Evolutionary conservation across 2,888 invertebrate species (phyloP).

Genomic region (Lagria hirta): DNA sequence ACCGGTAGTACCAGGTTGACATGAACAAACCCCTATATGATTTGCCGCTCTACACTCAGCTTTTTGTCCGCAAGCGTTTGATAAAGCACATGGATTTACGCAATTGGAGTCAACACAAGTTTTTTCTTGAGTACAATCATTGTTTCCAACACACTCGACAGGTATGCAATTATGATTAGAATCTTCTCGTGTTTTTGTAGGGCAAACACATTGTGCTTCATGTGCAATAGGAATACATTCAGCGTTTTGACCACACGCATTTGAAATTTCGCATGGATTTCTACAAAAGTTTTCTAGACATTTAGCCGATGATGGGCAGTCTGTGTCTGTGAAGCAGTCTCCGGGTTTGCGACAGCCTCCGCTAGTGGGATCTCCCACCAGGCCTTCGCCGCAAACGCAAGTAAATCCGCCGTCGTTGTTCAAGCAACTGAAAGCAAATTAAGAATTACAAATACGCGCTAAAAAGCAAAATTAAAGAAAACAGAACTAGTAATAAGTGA

Average conservation of each 20-base stretch:
- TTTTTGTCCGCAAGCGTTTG: conserved; percentile 81
- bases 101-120: conserved; percentile 81
- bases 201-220: conserved; percentile 72
- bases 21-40: conserved; percentile 82
- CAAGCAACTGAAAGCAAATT: conserved; percentile 60
- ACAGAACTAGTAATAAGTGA: neutral
- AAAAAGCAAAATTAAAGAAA: conserved; percentile 6
- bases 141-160: conserved; percentile 76
- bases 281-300: conserved; percentile 75
- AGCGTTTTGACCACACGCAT: conserved; percentile 74
- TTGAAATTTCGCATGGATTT: conserved; percentile 70
- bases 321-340: conserved; percentile 76
- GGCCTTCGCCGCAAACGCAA: conserved; percentile 76
- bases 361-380: conserved; percentile 74
- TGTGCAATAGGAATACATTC: conserved; percentile 72
- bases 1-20: conserved; percentile 80
- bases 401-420: conserved; percentile 77
- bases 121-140: conserved; percentile 70
- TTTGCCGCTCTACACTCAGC: conserved; percentile 75
- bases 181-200: conserved; percentile 74
- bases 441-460: conserved; percentile 14
- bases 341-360: conserved; percentile 80
- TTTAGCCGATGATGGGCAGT: conserved; percentile 76
- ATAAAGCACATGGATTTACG: conserved; percentile 76
- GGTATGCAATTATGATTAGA: conserved; percentile 70